Conservation (phyloP, 1,140 invertebrate genomes). For the Olivierus martensii region DNA sequence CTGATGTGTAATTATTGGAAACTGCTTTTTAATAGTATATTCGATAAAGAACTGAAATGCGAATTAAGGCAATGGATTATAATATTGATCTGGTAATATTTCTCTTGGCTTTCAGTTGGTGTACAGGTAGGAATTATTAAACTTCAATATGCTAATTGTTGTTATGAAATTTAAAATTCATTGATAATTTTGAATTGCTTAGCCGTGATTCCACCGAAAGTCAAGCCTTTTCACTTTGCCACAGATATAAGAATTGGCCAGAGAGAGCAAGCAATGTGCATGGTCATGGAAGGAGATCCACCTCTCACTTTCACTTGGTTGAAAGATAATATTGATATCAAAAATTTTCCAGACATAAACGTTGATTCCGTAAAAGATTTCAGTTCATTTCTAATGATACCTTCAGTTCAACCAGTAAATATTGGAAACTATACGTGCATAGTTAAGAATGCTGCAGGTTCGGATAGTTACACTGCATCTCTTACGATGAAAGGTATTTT, state of each 20-base stretch:
- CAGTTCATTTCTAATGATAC: background rate
- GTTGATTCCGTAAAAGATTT: too few relatives aligned
- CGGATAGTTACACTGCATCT: constrained; percentile 16
- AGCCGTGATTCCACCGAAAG: constrained; percentile 8
- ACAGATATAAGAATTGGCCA: constrained; percentile 49
- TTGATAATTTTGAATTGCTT: background rate
- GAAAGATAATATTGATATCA: constrained; percentile 13
- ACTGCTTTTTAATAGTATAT: too few relatives aligned
- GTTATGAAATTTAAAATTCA: too few relatives aligned
- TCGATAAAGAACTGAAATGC: too few relatives aligned
- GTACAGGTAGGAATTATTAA: too few relatives aligned
- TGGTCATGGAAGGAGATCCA: constrained; percentile 17
- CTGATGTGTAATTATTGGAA: too few relatives aligned
- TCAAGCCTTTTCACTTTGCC: constrained; percentile 19
- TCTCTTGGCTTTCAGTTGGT: too few relatives aligned
- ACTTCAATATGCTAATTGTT: too few relatives aligned
- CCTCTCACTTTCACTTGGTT: constrained; percentile 21
- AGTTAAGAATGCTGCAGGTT: constrained; percentile 20
- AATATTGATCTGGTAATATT: too few relatives aligned
- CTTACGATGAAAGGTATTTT: constrained; percentile 17
- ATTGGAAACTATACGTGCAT: constrained; percentile 24
- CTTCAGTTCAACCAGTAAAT: constrained; percentile 6
- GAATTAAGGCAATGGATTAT: too few relatives aligned
- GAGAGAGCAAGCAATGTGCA: constrained; percentile 38
- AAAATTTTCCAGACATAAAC: too few relatives aligned